These are phyloP conservation scores for Upupa epops DNA, from an alignment of 2,113 vertebrate species.

Conservation along the genomic window DNA sequence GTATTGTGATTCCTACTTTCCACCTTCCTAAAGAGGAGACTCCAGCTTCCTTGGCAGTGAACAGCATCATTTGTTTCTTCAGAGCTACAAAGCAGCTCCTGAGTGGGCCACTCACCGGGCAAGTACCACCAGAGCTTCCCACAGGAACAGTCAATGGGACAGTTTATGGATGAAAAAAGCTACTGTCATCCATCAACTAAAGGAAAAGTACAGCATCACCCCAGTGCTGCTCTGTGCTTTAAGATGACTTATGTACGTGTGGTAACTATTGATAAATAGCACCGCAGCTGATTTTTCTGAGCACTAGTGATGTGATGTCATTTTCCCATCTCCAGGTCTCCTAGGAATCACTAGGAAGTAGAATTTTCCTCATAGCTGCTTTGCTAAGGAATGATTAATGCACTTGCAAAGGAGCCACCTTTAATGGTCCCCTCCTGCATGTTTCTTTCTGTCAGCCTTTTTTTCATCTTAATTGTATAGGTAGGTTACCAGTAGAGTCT, in stretches of 20 bases:
- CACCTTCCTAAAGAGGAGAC: background rate
- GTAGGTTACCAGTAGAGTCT: background rate
- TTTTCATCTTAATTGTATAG: background rate
- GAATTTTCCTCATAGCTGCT: background rate
- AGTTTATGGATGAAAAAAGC: background rate
- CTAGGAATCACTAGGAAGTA: background rate
- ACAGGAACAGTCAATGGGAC: accelerated
- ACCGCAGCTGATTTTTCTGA: background rate
- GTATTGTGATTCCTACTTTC: background rate
- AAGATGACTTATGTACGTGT: background rate
- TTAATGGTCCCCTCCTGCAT: background rate
- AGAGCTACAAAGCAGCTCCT: accelerated
- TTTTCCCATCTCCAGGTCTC: background rate
- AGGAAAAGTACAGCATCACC: background rate
- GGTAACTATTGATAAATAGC: background rate
- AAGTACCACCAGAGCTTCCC: background rate
- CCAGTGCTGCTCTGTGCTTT: background rate
- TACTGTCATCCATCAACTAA: background rate
- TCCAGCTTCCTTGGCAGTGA: background rate
- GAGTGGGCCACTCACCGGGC: background rate
- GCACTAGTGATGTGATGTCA: background rate
- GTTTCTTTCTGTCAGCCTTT: background rate
- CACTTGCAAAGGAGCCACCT: background rate
- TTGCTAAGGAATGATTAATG: background rate
- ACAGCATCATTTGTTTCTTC: background rate